These are phyloP conservation scores for Homarus gammarus DNA, from an alignment of 2,888 invertebrate genomes.

Conservation along the genomic window DNA sequence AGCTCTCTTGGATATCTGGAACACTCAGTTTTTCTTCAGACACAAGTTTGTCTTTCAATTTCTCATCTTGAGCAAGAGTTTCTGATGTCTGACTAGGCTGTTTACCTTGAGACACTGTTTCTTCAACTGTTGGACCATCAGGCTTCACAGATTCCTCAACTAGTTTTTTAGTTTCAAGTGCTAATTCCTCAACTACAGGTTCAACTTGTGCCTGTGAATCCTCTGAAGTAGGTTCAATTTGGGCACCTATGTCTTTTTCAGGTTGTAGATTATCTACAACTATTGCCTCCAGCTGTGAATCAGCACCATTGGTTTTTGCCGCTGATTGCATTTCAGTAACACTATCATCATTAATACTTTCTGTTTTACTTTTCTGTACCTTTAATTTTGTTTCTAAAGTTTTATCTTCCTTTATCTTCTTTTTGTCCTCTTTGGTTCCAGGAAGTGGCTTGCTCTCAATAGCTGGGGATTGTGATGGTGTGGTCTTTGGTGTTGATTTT, in stretches of 20 bases:
- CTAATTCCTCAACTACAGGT: neutral
- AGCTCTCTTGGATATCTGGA: neutral
- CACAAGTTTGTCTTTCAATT: neutral
- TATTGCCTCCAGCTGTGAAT: neutral
- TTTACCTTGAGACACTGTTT: neutral
- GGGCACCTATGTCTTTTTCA: neutral
- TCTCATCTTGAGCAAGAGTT: neutral
- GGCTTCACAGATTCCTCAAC: conserved; percentile 1
- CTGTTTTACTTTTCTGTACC: neutral
- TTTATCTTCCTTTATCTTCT: conserved; percentile 73
- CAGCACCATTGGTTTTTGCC: conserved; percentile 1
- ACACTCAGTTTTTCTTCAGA: neutral
- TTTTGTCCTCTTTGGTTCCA: conserved; percentile 42
- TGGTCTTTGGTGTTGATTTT: conserved; percentile 80
- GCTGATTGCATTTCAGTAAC: conserved; percentile 23
- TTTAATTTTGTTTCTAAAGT: neutral
- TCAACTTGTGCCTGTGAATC: neutral
- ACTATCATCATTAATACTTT: neutral
- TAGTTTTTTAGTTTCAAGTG: neutral
- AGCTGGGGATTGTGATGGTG: conserved; percentile 83
- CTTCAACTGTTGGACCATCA: neutral
- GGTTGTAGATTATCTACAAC: conserved; percentile 8
- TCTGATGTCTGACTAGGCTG: neutral
- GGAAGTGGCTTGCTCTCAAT: conserved; percentile 79
- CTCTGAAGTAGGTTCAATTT: neutral